Evolutionary conservation across 2,888 invertebrate species (phyloP).

Genomic region (Temnothorax rugatulus): DNA sequence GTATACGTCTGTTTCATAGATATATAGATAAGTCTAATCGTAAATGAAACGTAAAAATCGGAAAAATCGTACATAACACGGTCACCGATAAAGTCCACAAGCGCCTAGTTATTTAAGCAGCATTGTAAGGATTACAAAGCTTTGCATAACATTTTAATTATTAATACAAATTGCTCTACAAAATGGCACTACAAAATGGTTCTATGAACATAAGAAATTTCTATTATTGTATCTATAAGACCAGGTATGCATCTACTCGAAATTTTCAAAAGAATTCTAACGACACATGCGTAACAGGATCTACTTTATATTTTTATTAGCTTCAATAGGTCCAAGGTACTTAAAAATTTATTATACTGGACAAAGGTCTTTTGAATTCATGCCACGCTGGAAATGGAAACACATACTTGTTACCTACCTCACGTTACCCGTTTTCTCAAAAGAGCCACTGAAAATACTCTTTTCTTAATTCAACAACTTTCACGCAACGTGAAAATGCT

Average conservation of each 20-base stretch:
- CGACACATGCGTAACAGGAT: background rate
- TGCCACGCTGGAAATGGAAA: background rate
- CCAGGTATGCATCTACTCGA: background rate
- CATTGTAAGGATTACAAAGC: background rate
- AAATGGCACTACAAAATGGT: background rate
- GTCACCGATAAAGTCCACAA: background rate
- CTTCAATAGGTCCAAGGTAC: constrained; percentile 11
- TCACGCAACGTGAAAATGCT: constrained; percentile 69
- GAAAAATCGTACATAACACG: background rate
- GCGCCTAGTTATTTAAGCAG: background rate
- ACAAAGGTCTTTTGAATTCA: constrained; percentile 14
- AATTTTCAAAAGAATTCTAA: constrained; percentile 8
- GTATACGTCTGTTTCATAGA: background rate
- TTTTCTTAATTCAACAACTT: constrained; percentile 57
- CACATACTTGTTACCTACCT: constrained; percentile 53
- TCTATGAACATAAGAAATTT: background rate
- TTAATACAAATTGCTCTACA: background rate
- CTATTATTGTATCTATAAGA: background rate
- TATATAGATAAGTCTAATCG: background rate
- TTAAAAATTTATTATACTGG: constrained; percentile 30
- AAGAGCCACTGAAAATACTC: constrained; percentile 13
- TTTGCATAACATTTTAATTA: background rate
- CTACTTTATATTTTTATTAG: constrained; percentile 16
- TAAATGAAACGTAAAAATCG: background rate
- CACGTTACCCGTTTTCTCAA: constrained; percentile 5